Conservation (phyloP, 2,797 vertebrate genomes). For the Muscicapa comitata region DNA sequence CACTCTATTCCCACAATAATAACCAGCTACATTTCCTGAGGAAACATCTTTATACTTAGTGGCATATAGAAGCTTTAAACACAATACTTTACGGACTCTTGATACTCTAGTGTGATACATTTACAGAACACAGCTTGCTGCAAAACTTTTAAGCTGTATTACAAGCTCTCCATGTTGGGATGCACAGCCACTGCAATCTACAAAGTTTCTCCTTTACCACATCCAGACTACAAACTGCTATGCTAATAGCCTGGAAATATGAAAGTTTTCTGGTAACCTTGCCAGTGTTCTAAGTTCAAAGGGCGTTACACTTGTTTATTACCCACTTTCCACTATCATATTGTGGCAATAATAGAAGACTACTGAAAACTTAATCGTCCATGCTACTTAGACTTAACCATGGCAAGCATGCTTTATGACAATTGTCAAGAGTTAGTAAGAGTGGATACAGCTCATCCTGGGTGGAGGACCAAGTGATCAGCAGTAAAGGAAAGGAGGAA, state of each 20-base stretch:
- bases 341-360: background rate
- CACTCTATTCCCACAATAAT: slow-evolving; percentile 21
- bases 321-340: background rate
- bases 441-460: background rate
- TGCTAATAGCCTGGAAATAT: background rate
- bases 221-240: background rate
- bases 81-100: background rate
- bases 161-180: background rate
- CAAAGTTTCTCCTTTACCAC: background rate
- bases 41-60: slow-evolving; percentile 33
- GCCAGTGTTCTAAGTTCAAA: background rate
- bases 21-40: slow-evolving; percentile 38
- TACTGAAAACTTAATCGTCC: background rate
- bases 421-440: background rate
- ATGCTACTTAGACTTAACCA: background rate
- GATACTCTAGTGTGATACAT: background rate
- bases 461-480: background rate
- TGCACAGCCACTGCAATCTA: background rate
- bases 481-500: background rate
- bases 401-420: background rate
- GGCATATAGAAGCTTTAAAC: slow-evolving; percentile 17
- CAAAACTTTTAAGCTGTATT: background rate
- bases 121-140: background rate
- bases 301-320: background rate
- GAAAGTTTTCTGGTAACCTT: background rate